Percentiles rank a stretch among this genome's conserved stretches.
These are phyloP conservation scores for Notarius lentiginosus DNA, from an alignment of 2,113 vertebrate species.

Conservation along the genomic window DNA sequence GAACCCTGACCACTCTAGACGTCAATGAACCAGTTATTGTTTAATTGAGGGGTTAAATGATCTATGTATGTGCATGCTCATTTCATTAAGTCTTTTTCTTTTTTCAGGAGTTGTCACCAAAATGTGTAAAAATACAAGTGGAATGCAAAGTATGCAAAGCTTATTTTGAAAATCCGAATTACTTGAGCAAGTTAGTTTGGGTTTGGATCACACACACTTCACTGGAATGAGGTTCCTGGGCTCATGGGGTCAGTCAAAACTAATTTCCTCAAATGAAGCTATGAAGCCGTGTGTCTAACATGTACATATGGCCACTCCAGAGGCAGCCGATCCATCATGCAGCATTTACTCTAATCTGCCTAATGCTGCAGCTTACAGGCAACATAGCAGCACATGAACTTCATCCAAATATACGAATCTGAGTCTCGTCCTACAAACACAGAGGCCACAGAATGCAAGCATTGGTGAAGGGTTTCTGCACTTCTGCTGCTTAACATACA, in stretches of 20 bases:
- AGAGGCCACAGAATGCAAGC: neutral
- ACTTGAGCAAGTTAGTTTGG: constrained; percentile 46
- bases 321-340: constrained; percentile 55
- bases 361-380: constrained; percentile 30
- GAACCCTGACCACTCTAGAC: constrained; percentile 37
- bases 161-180: constrained; percentile 20
- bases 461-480: neutral
- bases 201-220: constrained; percentile 45
- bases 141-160: constrained; percentile 3
- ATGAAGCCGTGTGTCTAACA: constrained; percentile 44
- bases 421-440: neutral
- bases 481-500: neutral
- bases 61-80: constrained; percentile 5
- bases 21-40: constrained; percentile 42
- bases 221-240: constrained; percentile 51
- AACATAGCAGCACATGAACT: neutral
- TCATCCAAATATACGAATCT: neutral
- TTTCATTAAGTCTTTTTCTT: constrained; percentile 17
- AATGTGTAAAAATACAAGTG: constrained; percentile 8
- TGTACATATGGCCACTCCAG: constrained; percentile 56
- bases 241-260: constrained; percentile 60
- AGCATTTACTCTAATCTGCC: constrained; percentile 44
- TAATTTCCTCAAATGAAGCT: constrained; percentile 57
- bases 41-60: constrained; percentile 44
- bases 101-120: neutral